Evolutionary conservation across 2,888 invertebrate species (phyloP), one percentile per base, ranked within the genome.

Genomic region (Eupithecia vulgata): DNA sequence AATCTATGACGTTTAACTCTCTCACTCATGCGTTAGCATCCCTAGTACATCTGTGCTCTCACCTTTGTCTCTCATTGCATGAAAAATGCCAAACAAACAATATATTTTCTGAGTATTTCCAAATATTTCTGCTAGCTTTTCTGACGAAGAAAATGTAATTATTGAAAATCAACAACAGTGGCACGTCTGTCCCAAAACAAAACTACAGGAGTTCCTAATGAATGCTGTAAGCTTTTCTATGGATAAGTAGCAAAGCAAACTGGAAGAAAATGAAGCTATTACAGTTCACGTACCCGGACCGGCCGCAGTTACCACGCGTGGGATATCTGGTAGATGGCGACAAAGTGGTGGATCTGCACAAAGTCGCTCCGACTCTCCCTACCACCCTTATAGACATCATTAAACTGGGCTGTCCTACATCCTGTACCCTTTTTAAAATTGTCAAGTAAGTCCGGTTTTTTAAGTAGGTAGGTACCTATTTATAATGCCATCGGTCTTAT

Each of bases 291-390:
- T 92, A 88, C 45, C 84, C 83, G n/a, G 77, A 95, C 79, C 93
- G 94, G 62, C 95, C 96, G 0, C 93, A 94, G 0, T 95, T 95
- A 1, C 93, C 95, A 70, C 95, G 96, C n/a, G 92, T 97, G n/a
- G 97, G 97, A 4, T 96, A 95, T 78, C 92, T 97, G 42, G 94
- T 96, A 1, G 94, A 45, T 6, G 17, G 95, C 17, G 93, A 95
- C 69, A 96, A 96, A 35, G 95, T 96, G 8, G 96, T 96, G 1
- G 96, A 96, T 79, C 95, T 97, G 78, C 95, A 96, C 76, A 96
- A 96, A 80, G 91, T 96, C 1, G 92, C 94, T 40, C 78, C 85
- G 0, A 81, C 84, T 10, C 83, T 95, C 8, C 90, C 95, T 1
- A 80, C 79, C 7, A 94, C 94, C 25, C 83, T 95, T 79, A 76